Base-by-base conservation (phyloP, 2,888 invertebrate species). In the Nomada ruficornis region DNA sequence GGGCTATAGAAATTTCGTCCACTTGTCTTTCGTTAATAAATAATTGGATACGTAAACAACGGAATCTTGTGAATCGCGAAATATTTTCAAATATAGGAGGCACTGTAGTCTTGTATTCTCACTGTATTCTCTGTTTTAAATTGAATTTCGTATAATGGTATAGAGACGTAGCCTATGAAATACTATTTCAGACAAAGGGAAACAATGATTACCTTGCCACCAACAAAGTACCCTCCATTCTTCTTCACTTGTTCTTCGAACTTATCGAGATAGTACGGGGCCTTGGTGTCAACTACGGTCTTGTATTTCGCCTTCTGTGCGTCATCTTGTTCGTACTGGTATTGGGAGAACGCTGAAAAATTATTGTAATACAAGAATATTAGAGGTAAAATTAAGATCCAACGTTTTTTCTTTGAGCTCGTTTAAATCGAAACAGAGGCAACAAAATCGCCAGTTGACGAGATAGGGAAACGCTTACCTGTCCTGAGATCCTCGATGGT, bases 401-500 rank as follows among this genome's bases (percentile, higher is more conserved):
- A 23, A 50, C 11, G 1, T 7, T 15, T n/a, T 9, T 47, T 47
- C 7, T 9, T 13, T 29, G 4, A n/a, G 23, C 2, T 13, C 36
- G 36, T 36, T 18, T 10, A 60, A 2, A 20, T 36, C 4, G 11
- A 62, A n/a, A 23, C 5, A 4, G 18, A 2, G 0, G 18, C 36
- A 36, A 36, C 36, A 36, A 36, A 67, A 54, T 57, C 10, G 23
- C 23, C 9, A 1, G 2, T 20, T 26, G 13, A 26, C 13, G 11
- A 57, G 4, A n/a, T n/a, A 7, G 20, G 2, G 20, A 2, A 29
- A 20, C 29, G 92, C 94, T 93, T 91, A 95, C 95, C 93, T 47
- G 88, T 15, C 93, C 94, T 94, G 83, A 94, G 92, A 82, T 95
- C 95, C 44, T 95, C 95, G 60, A 95, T 91, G 64, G 92, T 94